Evolutionary conservation across 2,888 invertebrate species (phyloP), one percentile per base, ranked within the genome.

Genomic region (Drosophila anomalipes): DNA sequence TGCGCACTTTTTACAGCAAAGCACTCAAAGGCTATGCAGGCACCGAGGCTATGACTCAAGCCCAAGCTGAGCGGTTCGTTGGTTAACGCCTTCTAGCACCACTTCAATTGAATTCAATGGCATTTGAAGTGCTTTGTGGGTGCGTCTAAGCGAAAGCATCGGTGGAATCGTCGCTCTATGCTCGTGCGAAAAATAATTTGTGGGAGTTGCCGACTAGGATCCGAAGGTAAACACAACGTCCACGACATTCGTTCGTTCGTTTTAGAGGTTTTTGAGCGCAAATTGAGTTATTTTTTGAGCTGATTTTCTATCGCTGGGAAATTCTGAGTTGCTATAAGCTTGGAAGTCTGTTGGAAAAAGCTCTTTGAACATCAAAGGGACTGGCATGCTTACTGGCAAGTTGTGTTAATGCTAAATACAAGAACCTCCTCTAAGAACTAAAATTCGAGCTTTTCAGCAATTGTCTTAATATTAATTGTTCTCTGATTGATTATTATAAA

Each of bases 31-130:
- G 51, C 54, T 70, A 26, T 26, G 30, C 37, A 49, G 44, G 61
- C 49, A 44, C 30, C 47, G 62, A 61, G 54, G 57, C 62, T 16
- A 51, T 60, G 81, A 64, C 79, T 81, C 81, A 77, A 70, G 70
- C 84, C 75, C 81, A 74, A 70, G 69, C 84, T 74, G 88, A 88
- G 77, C 81, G 81, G 66, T 77, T 67, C 74, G 90, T 90, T 88
- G 84, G 87, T 89, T 86, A 75, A 86, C 87, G 87, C 87, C 87
- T 87, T 90, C 89, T 75, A 82, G 81, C 81, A 72, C 73, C 89
- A 79, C 84, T 81, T 90, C 77, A 78, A 78, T 79, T 73, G 68
- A 71, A 79, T 88, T 81, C 70, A 74, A 80, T 78, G 64, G 76
- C 68, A 79, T 78, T 82, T 80, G 79, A 80, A 88, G 74, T 74